Base-by-base conservation (phyloP, 2,113 vertebrate genomes). In the Orycteropus afer region DNA sequence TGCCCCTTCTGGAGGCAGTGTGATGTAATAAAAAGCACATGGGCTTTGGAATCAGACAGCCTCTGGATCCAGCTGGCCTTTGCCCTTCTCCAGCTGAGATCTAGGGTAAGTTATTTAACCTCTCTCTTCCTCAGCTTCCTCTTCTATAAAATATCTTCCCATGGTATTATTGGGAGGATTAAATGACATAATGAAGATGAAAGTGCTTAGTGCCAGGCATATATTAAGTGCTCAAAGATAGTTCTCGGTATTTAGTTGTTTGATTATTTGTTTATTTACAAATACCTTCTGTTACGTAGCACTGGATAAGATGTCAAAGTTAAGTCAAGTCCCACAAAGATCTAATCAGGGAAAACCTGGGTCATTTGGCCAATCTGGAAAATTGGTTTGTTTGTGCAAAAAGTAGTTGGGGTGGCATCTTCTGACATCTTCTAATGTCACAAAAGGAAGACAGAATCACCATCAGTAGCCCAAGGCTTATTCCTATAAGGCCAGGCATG, bases 341-440 rank as follows among this genome's bases (percentile, higher is more conserved):
- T 25, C 37, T 79, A 84, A 14, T 79, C 7, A 73, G 63, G 65
- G 45, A 55, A 69, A 47, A 73, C 59, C 10, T 61, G 37, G 34
- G 69, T 17, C 42, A 86, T 42, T 25, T 57, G 76, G 29, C 69
- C 51, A 69, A 63, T 69, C 9, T 71, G 13, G 77, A 93, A 86
- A 96, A 77, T 87, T 77, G 29, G n/a, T n/a, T 53, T 29, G 77
- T 74, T 86, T 91, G 71, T 37, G n/a, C 76, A 32, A 78, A 93
- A 59, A 59, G n/a, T n/a, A n/a, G n/a, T n/a, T n/a, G n/a, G n/a
- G n/a, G n/a, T n/a, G n/a, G n/a, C n/a, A n/a, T n/a, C n/a, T n/a
- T n/a, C n/a, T n/a, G n/a, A n/a, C n/a, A n/a, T n/a, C n/a, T n/a
- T n/a, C n/a, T n/a, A n/a, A n/a, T n/a, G n/a, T n/a, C n/a, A n/a